phyloP scores from a whole-genome alignment of 2,113 vertebrate genomes.

The Amia ocellicauda region DNA sequence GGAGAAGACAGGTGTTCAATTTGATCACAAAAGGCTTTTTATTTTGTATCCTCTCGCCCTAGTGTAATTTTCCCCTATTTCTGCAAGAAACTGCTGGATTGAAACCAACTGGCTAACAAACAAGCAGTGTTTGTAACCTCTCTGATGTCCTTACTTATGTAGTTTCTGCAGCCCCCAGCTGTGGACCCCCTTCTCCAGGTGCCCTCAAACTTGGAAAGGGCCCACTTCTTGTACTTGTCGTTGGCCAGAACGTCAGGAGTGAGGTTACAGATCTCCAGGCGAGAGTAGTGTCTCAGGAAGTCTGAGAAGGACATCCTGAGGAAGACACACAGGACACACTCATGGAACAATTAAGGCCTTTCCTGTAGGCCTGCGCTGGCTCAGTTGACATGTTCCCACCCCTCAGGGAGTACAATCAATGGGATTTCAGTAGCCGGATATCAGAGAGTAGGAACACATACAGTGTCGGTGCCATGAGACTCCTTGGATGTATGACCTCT shows the following conservation, averaged over 20 bases:
- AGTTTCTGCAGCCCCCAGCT: constrained; percentile 87
- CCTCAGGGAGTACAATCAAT: no score
- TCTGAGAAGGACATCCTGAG: constrained; percentile 83
- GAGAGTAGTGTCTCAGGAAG: constrained; percentile 82
- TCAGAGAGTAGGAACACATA: not conserved
- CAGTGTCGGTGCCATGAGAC: no score
- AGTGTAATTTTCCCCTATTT: no score
- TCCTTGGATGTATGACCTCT: no score
- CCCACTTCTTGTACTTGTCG: constrained; percentile 76
- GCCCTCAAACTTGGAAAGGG: constrained; percentile 78
- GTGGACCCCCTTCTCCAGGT: constrained; percentile 81
- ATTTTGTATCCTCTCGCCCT: no score
- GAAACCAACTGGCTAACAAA: no score
- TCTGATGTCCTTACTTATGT: constrained; percentile 69
- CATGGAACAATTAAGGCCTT: not conserved
- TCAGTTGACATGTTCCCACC: not conserved
- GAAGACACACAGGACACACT: constrained; percentile 1
- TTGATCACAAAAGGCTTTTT: no score
- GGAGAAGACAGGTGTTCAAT: no score
- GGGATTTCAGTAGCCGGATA: not conserved
- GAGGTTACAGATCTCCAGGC: constrained; percentile 89
- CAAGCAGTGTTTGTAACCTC: no score
- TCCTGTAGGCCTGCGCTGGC: not conserved
- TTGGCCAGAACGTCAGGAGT: constrained; percentile 79
- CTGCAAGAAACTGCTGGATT: no score